Conservation (phyloP, 2,113 vertebrate species). For the Rhinoptilus africanus region DNA sequence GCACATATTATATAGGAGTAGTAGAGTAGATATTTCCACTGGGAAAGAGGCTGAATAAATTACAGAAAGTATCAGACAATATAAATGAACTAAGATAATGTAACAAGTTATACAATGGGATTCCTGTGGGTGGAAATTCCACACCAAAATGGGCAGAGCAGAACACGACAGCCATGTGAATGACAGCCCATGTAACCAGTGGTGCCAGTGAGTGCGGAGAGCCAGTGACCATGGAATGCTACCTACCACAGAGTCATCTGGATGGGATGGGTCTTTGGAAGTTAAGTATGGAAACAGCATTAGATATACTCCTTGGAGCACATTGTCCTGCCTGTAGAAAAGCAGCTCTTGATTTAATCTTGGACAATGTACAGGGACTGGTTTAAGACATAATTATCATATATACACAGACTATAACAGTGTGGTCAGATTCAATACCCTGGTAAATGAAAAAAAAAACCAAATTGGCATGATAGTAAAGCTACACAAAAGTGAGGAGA, state of each 20-base stretch:
- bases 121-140: not conserved
- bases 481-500: not conserved
- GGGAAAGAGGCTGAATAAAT: not conserved
- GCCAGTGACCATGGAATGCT: rapidly evolving
- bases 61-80: not conserved
- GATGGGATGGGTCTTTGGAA: not conserved
- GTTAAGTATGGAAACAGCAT: not conserved
- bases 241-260: not conserved
- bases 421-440: not conserved
- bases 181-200: not conserved
- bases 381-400: not conserved
- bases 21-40: not conserved
- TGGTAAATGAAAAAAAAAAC: not conserved
- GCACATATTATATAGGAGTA: not conserved
- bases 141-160: not conserved
- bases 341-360: not conserved
- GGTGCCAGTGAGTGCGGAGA: rapidly evolving
- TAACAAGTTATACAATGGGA: not conserved
- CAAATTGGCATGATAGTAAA: not conserved
- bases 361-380: not conserved
- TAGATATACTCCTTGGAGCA: not conserved
- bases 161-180: not conserved
- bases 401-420: not conserved
- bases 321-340: not conserved
- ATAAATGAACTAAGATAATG: not conserved